These are phyloP conservation scores for Poeciliopsis retropinna DNA, from an alignment of 2,113 vertebrate genomes.

Conservation along the genomic window DNA sequence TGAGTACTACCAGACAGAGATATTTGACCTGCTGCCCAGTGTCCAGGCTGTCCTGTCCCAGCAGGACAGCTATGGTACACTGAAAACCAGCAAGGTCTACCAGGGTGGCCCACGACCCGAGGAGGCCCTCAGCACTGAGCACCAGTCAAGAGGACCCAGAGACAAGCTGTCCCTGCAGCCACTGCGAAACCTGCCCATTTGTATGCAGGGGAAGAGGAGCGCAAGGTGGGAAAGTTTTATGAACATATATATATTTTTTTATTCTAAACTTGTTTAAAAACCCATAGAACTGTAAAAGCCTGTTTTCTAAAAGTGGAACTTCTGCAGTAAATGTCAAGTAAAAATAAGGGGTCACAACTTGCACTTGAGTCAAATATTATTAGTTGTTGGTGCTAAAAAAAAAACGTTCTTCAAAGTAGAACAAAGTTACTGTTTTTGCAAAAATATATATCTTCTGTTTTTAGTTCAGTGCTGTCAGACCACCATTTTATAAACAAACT, in stretches of 20 bases:
- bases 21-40: constrained; percentile 74
- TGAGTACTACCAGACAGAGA: constrained; percentile 70
- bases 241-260: background rate
- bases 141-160: constrained; percentile 30
- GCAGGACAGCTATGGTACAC: constrained; percentile 13
- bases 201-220: constrained; percentile 70
- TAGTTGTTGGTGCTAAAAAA: background rate
- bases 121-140: background rate
- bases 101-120: background rate
- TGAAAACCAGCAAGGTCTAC: background rate
- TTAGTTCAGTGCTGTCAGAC: background rate
- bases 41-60: constrained; percentile 42
- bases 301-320: background rate
- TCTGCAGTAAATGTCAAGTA: background rate
- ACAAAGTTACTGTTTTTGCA: background rate
- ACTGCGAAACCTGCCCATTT: constrained; percentile 61
- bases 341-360: too few species aligned
- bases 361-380: too few species aligned
- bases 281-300: background rate
- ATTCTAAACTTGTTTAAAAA: background rate
- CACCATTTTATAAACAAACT: too few species aligned
- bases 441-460: background rate
- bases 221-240: constrained; percentile 59
- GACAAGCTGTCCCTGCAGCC: constrained; percentile 53
- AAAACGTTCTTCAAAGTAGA: background rate